Conservation (phyloP, 2,797 vertebrate genomes). For the Cephalopachus bancanus region DNA sequence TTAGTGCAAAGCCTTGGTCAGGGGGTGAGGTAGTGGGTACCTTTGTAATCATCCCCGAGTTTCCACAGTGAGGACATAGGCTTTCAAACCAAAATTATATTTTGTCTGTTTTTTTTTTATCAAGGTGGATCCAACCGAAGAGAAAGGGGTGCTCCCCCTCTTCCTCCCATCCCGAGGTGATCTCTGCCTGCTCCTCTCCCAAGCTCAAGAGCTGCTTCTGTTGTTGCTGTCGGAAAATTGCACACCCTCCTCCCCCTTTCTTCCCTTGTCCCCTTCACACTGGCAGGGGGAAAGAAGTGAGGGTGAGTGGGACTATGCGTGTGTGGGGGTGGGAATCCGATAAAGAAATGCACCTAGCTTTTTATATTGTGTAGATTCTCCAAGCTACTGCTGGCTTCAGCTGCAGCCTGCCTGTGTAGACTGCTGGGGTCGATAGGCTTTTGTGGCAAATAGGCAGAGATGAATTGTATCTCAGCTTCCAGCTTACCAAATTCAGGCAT, state of each 20-base stretch:
- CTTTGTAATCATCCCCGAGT: neutral
- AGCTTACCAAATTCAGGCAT: conserved; percentile 62
- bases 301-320: conserved; percentile 26
- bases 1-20: neutral
- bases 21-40: neutral
- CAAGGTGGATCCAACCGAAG: conserved; percentile 90
- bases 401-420: conserved; percentile 61
- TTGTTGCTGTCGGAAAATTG: conserved; percentile 77
- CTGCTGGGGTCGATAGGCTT: conserved; percentile 70
- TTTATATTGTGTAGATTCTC: conserved; percentile 77
- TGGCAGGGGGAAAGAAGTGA: neutral
- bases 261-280: neutral
- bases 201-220: conserved; percentile 78
- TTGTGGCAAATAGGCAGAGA: conserved; percentile 77
- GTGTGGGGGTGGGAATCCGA: conserved; percentile 65
- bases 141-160: conserved; percentile 92
- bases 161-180: conserved; percentile 93
- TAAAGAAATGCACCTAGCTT: conserved; percentile 78
- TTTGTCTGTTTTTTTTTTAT: conserved; percentile 70
- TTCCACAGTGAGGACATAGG: conserved; percentile 15
- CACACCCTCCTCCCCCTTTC: conserved; percentile 16
- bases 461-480: conserved; percentile 76
- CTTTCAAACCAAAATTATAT: conserved; percentile 74
- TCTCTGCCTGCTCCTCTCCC: conserved; percentile 80
- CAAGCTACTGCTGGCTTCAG: conserved; percentile 84